Percentiles rank a stretch among this genome's conserved stretches.
phyloP scores from a whole-genome alignment of 2,113 vertebrate species.

The Cololabis saira region DNA sequence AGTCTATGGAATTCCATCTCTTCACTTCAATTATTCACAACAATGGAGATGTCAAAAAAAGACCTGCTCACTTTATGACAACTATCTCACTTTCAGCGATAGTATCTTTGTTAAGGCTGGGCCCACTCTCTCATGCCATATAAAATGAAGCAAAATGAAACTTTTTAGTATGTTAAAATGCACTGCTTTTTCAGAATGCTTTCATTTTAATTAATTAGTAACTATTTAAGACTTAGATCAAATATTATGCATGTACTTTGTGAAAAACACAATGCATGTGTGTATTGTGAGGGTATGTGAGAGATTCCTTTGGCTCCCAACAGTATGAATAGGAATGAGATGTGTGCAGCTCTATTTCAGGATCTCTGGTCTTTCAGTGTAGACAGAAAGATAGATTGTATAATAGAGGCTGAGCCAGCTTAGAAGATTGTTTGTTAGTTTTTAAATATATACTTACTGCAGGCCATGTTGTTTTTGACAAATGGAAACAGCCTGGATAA shows the following conservation, averaged over 20 bases:
- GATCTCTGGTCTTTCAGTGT: constrained; percentile 35
- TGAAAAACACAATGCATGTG: not conserved
- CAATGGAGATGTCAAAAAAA: too few species aligned
- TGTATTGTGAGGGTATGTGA: not conserved
- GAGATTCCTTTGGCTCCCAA: constrained; percentile 40
- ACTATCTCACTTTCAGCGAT: too few species aligned
- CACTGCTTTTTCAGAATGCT: too few species aligned
- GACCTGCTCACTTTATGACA: too few species aligned
- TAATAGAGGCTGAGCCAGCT: not conserved
- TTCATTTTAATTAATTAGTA: not conserved
- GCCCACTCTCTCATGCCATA: too few species aligned
- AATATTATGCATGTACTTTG: not conserved
- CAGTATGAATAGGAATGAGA: constrained; percentile 53
- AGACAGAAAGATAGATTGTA: constrained; percentile 43
- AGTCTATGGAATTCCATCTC: too few species aligned
- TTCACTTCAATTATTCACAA: too few species aligned
- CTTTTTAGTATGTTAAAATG: too few species aligned
- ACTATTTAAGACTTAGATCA: not conserved
- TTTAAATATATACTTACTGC: not conserved
- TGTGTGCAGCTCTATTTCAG: constrained; percentile 55
- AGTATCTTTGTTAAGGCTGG: too few species aligned
- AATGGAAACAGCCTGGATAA: too few species aligned
- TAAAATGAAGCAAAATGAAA: too few species aligned
- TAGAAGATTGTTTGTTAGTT: constrained; percentile 11
- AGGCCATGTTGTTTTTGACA: not conserved